Conservation (phyloP, 2,797 vertebrate genomes). For the Melanotaenia maccullochi region DNA sequence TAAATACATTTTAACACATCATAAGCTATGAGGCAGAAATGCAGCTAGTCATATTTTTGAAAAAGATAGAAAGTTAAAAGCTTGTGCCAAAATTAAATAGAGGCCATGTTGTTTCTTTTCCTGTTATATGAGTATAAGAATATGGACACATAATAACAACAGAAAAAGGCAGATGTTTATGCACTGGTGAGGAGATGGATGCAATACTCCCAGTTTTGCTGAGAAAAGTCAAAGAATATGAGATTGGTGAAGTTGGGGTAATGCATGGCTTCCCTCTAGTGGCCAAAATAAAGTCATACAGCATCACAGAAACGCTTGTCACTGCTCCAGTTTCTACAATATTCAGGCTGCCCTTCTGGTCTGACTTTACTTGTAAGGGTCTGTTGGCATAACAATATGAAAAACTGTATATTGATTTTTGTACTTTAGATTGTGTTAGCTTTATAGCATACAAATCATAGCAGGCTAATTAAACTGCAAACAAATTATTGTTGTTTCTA, state of each 20-base stretch:
- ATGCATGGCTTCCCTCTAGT: slow-evolving; percentile 56
- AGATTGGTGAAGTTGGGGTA: not conserved
- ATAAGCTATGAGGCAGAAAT: not conserved
- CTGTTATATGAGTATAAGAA: slow-evolving; percentile 11
- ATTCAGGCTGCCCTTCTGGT: not conserved
- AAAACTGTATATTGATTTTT: not conserved
- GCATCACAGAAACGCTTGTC: not conserved
- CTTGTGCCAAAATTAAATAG: slow-evolving; percentile 1
- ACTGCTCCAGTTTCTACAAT: not conserved
- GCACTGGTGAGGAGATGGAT: not conserved
- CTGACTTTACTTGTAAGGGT: not conserved
- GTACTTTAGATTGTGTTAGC: not conserved
- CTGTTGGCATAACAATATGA: not conserved
- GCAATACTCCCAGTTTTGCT: not conserved
- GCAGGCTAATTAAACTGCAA: not conserved
- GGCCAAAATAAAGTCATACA: slow-evolving; percentile 16
- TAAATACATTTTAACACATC: not conserved
- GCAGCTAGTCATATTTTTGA: not conserved
- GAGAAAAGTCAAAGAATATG: not conserved
- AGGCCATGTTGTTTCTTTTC: slow-evolving; percentile 5
- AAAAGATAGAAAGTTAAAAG: slow-evolving; percentile 3
- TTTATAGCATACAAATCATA: not conserved
- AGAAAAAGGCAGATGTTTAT: not conserved
- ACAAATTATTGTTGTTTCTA: not conserved
- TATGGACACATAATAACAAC: slow-evolving; percentile 1